Conservation (phyloP, 2,113 vertebrate genomes). For the Indicator indicator region DNA sequence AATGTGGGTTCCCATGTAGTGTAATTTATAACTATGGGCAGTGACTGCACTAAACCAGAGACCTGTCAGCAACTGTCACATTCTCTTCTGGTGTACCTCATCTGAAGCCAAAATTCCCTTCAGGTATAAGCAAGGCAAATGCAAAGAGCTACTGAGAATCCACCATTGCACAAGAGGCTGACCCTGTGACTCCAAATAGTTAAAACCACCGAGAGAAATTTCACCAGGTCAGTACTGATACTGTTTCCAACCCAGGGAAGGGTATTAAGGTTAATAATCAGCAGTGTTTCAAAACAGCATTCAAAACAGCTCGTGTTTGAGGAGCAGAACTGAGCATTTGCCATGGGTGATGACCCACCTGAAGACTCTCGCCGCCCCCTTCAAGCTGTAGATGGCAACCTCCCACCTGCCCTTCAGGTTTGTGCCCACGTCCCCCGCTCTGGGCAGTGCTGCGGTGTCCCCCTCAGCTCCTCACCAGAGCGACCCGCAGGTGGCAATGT, state of each 20-base stretch:
- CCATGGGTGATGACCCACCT: rapidly evolving
- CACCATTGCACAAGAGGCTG: rapidly evolving
- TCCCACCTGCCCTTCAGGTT: rapidly evolving
- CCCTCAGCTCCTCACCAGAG: neutral
- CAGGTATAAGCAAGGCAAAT: neutral
- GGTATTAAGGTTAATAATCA: rapidly evolving
- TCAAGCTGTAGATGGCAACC: rapidly evolving
- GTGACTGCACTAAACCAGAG: neutral
- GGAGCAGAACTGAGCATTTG: rapidly evolving
- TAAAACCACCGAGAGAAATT: neutral
- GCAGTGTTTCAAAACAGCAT: rapidly evolving
- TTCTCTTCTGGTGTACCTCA: neutral
- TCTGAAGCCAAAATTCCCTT: neutral
- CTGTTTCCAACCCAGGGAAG: neutral
- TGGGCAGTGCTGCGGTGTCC: rapidly evolving
- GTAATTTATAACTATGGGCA: neutral
- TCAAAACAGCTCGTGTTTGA: rapidly evolving
- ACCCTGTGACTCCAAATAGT: rapidly evolving
- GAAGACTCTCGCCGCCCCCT: rapidly evolving
- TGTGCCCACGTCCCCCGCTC: rapidly evolving
- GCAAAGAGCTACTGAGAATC: neutral
- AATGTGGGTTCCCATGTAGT: neutral
- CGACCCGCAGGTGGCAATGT: slow-evolving; percentile 60
- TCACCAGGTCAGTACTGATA: neutral
- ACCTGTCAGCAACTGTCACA: neutral